Percentiles rank a stretch among this genome's conserved stretches.
Evolutionary conservation across 2,113 vertebrate genomes (phyloP).

Genomic region (Petroica traversi): DNA sequence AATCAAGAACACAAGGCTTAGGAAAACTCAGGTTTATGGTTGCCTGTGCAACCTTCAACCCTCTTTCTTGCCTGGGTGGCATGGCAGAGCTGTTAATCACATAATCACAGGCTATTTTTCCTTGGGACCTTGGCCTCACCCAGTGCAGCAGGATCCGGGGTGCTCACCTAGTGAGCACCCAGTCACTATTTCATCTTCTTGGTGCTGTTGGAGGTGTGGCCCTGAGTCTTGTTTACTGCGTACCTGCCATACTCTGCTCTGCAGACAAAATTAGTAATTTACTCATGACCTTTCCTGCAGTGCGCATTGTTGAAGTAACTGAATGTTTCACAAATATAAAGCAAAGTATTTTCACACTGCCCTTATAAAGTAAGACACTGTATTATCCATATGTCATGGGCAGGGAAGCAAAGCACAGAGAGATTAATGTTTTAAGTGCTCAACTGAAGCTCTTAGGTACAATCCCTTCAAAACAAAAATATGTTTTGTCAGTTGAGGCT

Average conservation of each 20-base stretch:
- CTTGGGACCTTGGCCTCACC: background rate
- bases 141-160: background rate
- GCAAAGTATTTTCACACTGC: slow-evolving; percentile 17
- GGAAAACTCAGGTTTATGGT: background rate
- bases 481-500: background rate
- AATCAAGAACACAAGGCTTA: background rate
- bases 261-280: background rate
- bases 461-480: background rate
- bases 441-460: background rate
- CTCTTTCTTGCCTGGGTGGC: background rate
- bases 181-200: background rate
- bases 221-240: background rate
- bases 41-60: background rate
- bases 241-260: background rate
- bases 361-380: background rate
- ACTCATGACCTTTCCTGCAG: background rate
- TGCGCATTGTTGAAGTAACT: background rate
- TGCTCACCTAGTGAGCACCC: background rate
- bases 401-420: background rate
- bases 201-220: background rate
- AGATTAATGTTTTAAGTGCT: background rate
- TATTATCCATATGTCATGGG: background rate
- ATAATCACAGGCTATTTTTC: slow-evolving; percentile 6
- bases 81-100: background rate
- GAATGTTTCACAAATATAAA: slow-evolving; percentile 23